These are phyloP conservation scores for Chiridota heheva DNA, from an alignment of 35 echinoderm and acorn worm genomes.

Conservation along the genomic window DNA sequence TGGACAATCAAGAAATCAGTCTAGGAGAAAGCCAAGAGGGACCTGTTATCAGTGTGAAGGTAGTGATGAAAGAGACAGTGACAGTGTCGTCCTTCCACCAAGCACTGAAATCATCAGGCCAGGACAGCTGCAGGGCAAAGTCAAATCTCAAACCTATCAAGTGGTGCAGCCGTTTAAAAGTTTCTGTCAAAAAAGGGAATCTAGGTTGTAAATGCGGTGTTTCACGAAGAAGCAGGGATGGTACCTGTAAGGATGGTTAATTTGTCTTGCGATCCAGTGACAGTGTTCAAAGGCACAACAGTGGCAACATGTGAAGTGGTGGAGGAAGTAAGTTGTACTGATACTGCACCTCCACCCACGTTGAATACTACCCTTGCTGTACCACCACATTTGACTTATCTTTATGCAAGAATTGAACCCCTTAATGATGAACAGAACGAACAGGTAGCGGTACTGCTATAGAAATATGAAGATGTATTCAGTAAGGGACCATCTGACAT, in stretches of 20 bases:
- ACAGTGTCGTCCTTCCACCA: too few relatives aligned
- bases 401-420: neutral
- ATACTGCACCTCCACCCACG: neutral
- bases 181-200: too few relatives aligned
- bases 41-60: too few relatives aligned
- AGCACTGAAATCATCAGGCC: too few relatives aligned
- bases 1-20: too few relatives aligned
- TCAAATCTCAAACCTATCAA: too few relatives aligned
- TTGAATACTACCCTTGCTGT: neutral
- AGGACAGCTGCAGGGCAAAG: too few relatives aligned
- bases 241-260: conserved; percentile 11
- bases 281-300: conserved; percentile 6
- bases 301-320: conserved; percentile 8
- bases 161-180: too few relatives aligned
- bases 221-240: too few relatives aligned
- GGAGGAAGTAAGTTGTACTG: conserved; percentile 13
- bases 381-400: neutral
- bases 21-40: too few relatives aligned
- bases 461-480: conserved; percentile 30
- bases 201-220: too few relatives aligned
- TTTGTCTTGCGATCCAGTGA: neutral
- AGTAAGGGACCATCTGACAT: conserved; percentile 29
- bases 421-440: conserved; percentile 25
- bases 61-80: too few relatives aligned
- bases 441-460: neutral